Evolutionary conservation across 2,888 invertebrate species (phyloP).

Genomic region (Troglohyphantes excavatus): DNA sequence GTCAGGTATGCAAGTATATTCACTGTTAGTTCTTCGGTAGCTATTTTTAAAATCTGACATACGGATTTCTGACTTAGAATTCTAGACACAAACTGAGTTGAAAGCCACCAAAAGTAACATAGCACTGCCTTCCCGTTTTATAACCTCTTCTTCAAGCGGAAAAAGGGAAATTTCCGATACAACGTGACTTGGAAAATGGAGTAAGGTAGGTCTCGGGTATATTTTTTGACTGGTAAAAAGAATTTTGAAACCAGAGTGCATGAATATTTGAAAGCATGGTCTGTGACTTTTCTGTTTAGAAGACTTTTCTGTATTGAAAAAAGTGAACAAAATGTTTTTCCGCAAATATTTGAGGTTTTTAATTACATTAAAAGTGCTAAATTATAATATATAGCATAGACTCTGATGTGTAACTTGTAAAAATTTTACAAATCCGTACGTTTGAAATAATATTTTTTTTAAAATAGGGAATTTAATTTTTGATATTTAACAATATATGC

Average conservation of each 20-base stretch:
- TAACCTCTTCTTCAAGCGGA: constrained; percentile 44
- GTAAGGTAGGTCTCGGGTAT: not conserved
- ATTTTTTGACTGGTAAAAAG: not conserved
- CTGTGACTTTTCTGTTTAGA: not conserved
- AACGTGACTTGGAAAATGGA: constrained; percentile 45
- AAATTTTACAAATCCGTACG: too few relatives aligned
- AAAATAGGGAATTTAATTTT: too few relatives aligned
- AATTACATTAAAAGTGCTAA: too few relatives aligned
- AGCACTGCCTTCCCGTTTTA: constrained; percentile 44
- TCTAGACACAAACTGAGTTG: constrained; percentile 14
- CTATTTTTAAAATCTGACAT: constrained; percentile 33
- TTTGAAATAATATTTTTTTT: too few relatives aligned
- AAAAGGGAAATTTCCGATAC: constrained; percentile 36
- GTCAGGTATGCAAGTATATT: not conserved
- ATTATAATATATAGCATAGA: too few relatives aligned
- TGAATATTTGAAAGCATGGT: not conserved
- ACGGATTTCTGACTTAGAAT: constrained; percentile 33
- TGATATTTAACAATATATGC: too few relatives aligned
- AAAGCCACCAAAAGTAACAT: constrained; percentile 27
- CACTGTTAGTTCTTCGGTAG: constrained; percentile 11
- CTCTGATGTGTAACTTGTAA: too few relatives aligned
- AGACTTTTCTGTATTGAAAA: too few relatives aligned
- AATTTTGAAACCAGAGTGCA: not conserved
- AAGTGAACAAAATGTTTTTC: too few relatives aligned
- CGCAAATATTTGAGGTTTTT: too few relatives aligned